Base-by-base conservation (phyloP, 2,113 vertebrate species). In the Paedocypris sp. region DNA sequence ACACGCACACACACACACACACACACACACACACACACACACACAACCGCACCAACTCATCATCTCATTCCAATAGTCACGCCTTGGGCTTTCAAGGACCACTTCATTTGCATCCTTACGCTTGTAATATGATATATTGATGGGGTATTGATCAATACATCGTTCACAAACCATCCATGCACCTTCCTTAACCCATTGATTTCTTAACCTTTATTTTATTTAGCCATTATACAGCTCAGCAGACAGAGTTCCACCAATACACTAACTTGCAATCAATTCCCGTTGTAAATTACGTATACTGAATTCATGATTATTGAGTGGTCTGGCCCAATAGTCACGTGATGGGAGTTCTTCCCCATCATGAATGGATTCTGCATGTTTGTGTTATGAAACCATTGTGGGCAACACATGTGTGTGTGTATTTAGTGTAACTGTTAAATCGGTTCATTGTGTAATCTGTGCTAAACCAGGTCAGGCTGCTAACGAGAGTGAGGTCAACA, bases 91-190 rank as follows among this genome's bases (percentile, higher is more conserved):
- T 31, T 33, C 51, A 39, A 5, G 11, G 20, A 52, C 39, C 51
- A 39, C 51, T 54, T 39, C 51, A 54, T 54, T 57, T 42, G 26
- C 11, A 43, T 25, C 32, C 53, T 43, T 22, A 58, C 15, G 11
- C 26, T 42, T 58, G 38, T 18, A 12, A 22, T 18, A 58, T 57
- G 26, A 43, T 43, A 22, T 32, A 57, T 43, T 32, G 16, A 58
- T 57, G 38, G 22, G 39, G 2, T 31, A 2, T 32, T 3, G 26
- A 58, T 32, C 51, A 4, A 36, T 15, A 22, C 1, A 25, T 19
- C 38, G 10, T 3, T 32, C 12, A 25, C 33, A n/a, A 36, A 10
- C 41, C 12, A 6, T 28, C 23, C 43, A 7, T 47, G 19, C 11
- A 23, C 12, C 35, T 36, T 7, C 18, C n/a, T 15, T 20, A 12